Evolutionary conservation across 2,113 vertebrate genomes (phyloP), one percentile per base, ranked within the genome.

Genomic region (Pedionomus torquatus): DNA sequence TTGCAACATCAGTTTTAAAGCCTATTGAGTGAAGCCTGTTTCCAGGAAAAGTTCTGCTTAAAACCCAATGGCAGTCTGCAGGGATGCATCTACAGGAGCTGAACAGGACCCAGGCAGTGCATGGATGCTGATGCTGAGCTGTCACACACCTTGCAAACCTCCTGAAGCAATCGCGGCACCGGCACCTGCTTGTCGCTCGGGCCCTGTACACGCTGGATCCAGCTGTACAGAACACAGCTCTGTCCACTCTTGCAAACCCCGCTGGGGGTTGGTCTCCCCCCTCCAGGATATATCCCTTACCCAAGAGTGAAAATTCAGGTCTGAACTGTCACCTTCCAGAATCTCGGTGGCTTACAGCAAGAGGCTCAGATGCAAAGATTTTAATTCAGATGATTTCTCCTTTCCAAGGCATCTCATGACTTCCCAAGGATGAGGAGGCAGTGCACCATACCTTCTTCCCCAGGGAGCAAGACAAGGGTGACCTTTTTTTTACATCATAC

Each of bases 1-100:
- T 96, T 96, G 93, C 93, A 91, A 87, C 91, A 83, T 52, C 91
- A 85, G 91, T 91, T 96, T 96, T 87, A 93, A 96, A 97, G 94
- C 91, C 91, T 87, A 25, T 16, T 19, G 65, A 84, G 77, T 69
- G 91, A 93, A 71, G 87, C 74, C 89, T 93, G 52, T 79, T 79
- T 94, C 54, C 89, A 87, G 75, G 44, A 65, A 72, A 75, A 93
- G 87, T 95, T 89, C 96, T 85, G 92, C 96, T 95, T 79, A 44
- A 84, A 69, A 95, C 83, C 89, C 46, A 70, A 72, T n/a, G 83
- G 90, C 92, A 94, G 77, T 84, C 83, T 84, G 91, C 77, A 84
- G 86, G 25, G 48, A 74, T 1, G 1, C 70, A 43, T 41, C 63
- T 51, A 74, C 26, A 37, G 0, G 28, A 84, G 90, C 82, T 87